These are phyloP conservation scores for Rallus limicola DNA, from an alignment of 2,113 vertebrate genomes.

Conservation along the genomic window DNA sequence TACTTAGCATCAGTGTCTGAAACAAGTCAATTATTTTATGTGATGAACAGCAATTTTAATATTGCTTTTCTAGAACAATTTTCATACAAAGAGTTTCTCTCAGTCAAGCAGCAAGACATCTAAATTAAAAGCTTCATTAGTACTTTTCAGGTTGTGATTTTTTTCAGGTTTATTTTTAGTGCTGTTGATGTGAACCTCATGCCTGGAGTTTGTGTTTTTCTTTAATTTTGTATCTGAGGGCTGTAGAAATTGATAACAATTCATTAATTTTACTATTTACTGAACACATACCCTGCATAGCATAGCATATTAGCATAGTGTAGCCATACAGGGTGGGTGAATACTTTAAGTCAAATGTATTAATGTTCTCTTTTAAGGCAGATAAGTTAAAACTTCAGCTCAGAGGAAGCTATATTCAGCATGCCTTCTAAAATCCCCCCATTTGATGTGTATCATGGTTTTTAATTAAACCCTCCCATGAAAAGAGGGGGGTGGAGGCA, in stretches of 20 bases:
- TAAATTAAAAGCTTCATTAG: not conserved
- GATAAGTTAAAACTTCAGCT: not conserved
- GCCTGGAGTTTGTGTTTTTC: not conserved
- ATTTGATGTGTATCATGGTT: not conserved
- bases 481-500: not conserved
- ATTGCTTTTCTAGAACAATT: not conserved
- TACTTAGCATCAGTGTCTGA: not conserved
- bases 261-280: not conserved
- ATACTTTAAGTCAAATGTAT: not conserved
- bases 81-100: not conserved
- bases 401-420: not conserved
- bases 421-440: not conserved
- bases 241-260: not conserved
- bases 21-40: not conserved
- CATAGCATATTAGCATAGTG: not conserved
- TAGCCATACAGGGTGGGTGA: not conserved
- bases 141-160: not conserved
- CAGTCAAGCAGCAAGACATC: not conserved
- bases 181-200: not conserved
- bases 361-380: not conserved
- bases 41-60: not conserved
- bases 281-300: not conserved
- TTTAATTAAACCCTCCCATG: not conserved
- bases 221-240: not conserved
- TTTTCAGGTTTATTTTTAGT: not conserved